These are phyloP conservation scores for Clarias pachynema DNA, from an alignment of 2,797 vertebrate species.

Conservation along the genomic window DNA sequence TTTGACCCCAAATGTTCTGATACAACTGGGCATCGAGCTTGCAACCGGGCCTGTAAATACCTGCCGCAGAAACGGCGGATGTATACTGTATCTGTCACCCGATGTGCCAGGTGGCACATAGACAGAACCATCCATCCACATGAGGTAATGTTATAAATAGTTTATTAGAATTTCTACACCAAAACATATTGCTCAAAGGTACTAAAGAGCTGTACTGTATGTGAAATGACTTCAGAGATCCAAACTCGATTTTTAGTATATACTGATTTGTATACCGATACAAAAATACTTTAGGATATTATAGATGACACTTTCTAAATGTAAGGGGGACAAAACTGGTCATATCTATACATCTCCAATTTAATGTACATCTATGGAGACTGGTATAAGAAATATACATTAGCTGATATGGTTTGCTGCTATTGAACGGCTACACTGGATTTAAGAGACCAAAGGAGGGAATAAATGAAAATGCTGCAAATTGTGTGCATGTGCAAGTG, in stretches of 20 bases:
- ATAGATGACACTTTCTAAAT: neutral
- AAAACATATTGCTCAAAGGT: neutral
- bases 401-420: neutral
- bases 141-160: neutral
- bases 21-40: too few relatives aligned
- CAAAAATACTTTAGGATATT: neutral
- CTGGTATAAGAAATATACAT: neutral
- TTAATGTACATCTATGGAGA: neutral
- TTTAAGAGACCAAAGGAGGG: neutral
- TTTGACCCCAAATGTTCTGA: too few relatives aligned
- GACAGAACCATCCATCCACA: too few relatives aligned
- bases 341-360: neutral
- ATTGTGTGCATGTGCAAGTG: neutral
- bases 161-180: neutral
- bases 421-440: neutral
- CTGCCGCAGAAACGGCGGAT: too few relatives aligned
- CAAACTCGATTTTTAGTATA: neutral
- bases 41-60: too few relatives aligned
- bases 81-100: too few relatives aligned
- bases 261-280: neutral
- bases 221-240: neutral
- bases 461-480: slow-evolving; percentile 20
- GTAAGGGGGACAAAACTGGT: neutral
- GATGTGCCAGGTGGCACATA: too few relatives aligned
- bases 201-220: neutral